Evolutionary conservation across 1,140 invertebrate genomes (phyloP), one percentile per base, ranked within the genome.

Genomic region (Luehdorfia chinensis): DNA sequence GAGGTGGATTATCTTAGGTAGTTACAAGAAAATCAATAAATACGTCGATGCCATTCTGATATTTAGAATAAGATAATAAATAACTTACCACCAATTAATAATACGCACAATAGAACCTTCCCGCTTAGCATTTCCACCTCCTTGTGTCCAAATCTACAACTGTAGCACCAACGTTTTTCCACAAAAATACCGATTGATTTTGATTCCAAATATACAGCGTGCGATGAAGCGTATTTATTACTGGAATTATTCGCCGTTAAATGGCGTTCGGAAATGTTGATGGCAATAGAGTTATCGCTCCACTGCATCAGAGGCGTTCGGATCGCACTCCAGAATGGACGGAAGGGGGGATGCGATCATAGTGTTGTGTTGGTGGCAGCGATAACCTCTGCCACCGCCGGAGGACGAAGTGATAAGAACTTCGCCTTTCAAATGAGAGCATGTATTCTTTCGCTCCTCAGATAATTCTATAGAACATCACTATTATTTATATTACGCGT

Each of bases 51-150:
- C n/a, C n/a, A n/a, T n/a, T n/a, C n/a, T n/a, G n/a, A n/a, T n/a
- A n/a, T n/a, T n/a, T n/a, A n/a, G n/a, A n/a, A n/a, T n/a, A n/a
- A n/a, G n/a, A n/a, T n/a, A n/a, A n/a, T n/a, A n/a, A n/a, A n/a
- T n/a, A n/a, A 68, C 76, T 74, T 34, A 83, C 78, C 75, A 72
- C 63, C 61, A 64, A 70, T 45, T 53, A 75, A 63, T 50, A 83
- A 55, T 52, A 66, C 50, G 58, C 65, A 83, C 54, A 79, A 60
- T 16, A 76, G 53, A 47, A 78, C 47, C 64, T 64, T 73, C 53
- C 64, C 61, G 74, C 63, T 76, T 73, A 73, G 52, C 78, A 83
- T 83, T 79, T 76, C 78, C 75, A 83, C 59, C 41, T 61, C 52
- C 50, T 74, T 67, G 36, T 59, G 54, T 66, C 51, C 68, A 59